phyloP scores from a whole-genome alignment of 2,888 invertebrate species.

The Rugalucina vietnamica region DNA sequence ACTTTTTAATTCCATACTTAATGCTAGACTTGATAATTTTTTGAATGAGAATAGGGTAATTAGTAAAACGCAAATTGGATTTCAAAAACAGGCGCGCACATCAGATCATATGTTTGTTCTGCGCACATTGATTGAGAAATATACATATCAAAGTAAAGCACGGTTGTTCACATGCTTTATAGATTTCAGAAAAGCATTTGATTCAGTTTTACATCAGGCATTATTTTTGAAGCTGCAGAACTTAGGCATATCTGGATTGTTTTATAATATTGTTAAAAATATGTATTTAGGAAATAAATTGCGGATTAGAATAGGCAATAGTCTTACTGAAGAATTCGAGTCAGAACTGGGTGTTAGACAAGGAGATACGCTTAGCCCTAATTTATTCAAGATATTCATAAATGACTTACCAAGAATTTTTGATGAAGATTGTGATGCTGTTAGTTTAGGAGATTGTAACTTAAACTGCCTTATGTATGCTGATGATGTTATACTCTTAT shows the following conservation, averaged over 20 bases:
- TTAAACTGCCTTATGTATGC: neutral
- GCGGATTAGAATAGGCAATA: neutral
- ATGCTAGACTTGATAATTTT: neutral
- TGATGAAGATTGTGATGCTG: neutral
- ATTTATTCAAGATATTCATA: neutral
- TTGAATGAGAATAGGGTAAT: neutral
- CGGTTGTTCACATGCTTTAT: neutral
- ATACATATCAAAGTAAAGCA: neutral
- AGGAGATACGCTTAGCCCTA: neutral
- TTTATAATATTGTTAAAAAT: slow-evolving; percentile 7
- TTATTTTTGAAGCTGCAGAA: neutral
- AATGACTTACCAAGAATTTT: neutral
- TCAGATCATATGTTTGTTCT: neutral
- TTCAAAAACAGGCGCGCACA: neutral
- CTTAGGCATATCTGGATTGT: neutral
- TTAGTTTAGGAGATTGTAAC: neutral
- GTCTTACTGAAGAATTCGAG: neutral
- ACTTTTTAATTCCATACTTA: slow-evolving; percentile 10
- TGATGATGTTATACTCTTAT: neutral
- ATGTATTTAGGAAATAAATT: neutral
- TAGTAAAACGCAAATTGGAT: neutral
- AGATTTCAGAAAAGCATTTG: slow-evolving; percentile 1
- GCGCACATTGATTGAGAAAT: neutral
- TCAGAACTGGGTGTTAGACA: neutral
- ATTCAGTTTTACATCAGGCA: neutral